Base-by-base conservation (phyloP, 2,113 vertebrate species). In the Aspidoscelis tigris region DNA sequence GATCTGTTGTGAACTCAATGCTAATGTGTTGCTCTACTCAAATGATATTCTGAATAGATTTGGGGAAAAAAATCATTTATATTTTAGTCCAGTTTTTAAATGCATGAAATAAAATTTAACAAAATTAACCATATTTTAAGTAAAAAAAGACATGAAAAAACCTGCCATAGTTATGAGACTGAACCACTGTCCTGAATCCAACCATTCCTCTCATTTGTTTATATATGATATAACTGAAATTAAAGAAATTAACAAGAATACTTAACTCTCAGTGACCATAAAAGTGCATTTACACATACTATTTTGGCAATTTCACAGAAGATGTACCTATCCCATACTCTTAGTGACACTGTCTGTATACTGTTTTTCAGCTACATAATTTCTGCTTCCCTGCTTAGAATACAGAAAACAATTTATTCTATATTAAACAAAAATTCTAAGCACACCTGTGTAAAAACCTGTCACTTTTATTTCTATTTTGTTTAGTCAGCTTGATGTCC, bases 1-100 rank as follows among this genome's bases (percentile, higher is more conserved):
- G 95, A 96, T 96, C 95, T 95, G 91, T 92, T 95, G 93, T 96
- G 95, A 96, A 96, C 93, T 92, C 94, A 88, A 96, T 96, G 95
- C 93, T 96, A 96, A 96, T 95, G 93, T 94, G 94, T 94, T 94
- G 95, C 91, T 94, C 91, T 93, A 94, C 93, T 96, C 93, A 95
- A 95, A 94, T 95, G 96, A 94, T 94, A 95, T 86, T 92, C 89
- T 83, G 92, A 89, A 93, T 94, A 89, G 94, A 95, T 95, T 94
- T 92, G 76, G 90, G 33, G n/a, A n/a, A 91, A 94, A 92, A 84
- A 91, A 92, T 85, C 93, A 93, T 95, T 89, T 95, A 91, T 96
- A 94, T 92, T 83, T 90, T 93, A 90, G 93, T 94, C 88, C 87
- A 91, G 85, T 91, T 94, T 95, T 95, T 95, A 95, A 95, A 94